These are phyloP conservation scores for Agrotis exclamationis DNA, from an alignment of 2,888 invertebrate genomes.

Conservation along the genomic window DNA sequence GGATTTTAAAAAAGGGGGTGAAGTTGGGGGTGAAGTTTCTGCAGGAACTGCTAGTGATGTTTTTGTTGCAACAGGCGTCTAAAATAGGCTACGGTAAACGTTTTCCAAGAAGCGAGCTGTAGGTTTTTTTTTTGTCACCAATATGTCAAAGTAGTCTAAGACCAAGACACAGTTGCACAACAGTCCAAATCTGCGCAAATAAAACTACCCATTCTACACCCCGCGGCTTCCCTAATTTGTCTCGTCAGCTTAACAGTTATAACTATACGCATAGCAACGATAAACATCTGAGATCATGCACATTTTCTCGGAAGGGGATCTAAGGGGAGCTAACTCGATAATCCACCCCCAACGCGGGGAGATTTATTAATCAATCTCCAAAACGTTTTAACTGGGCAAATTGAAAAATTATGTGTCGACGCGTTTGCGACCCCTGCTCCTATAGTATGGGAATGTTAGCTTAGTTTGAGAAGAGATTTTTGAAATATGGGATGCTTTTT, in stretches of 20 bases:
- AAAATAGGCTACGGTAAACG: background rate
- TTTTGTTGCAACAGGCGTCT: background rate
- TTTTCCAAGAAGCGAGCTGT: no score
- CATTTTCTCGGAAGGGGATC: constrained; percentile 65
- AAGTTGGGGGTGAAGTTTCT: no score
- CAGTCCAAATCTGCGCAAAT: constrained; percentile 19
- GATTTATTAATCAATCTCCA: constrained; percentile 90
- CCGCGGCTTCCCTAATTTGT: constrained; percentile 57
- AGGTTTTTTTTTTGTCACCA: no score
- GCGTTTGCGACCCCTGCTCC: constrained; percentile 69
- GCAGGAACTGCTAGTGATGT: no score
- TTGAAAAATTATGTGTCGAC: constrained; percentile 88
- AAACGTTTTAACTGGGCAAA: constrained; percentile 84
- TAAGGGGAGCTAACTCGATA: constrained; percentile 66
- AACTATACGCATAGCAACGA: constrained; percentile 52
- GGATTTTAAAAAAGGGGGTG: no score
- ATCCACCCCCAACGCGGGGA: constrained; percentile 80
- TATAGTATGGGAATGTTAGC: constrained; percentile 65
- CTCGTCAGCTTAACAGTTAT: constrained; percentile 51
- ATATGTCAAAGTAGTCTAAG: no score
- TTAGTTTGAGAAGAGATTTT: constrained; percentile 53
- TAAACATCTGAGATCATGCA: constrained; percentile 70
- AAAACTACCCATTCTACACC: constrained; percentile 33
- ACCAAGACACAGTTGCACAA: background rate
- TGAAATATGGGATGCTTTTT: constrained; percentile 44